Percentiles rank a stretch among this genome's conserved stretches.
These are phyloP conservation scores for Aldrovandia affinis DNA, from an alignment of 2,797 vertebrate genomes.

Conservation along the genomic window DNA sequence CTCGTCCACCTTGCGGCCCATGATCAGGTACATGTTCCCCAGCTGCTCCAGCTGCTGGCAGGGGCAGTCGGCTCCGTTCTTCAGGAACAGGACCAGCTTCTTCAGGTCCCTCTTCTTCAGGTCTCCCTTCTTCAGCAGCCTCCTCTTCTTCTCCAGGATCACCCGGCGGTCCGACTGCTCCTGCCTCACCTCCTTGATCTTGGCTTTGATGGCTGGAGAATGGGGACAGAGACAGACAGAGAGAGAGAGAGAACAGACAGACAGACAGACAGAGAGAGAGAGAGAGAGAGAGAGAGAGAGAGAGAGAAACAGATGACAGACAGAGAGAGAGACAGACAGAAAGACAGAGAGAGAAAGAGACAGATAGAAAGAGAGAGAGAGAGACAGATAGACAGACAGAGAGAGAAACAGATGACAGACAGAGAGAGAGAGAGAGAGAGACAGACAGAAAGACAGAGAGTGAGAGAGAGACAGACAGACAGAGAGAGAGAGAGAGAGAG, in stretches of 20 bases:
- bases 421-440: too few species aligned
- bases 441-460: not conserved
- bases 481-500: too few species aligned
- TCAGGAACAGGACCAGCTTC: constrained; percentile 88
- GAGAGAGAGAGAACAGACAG: too few species aligned
- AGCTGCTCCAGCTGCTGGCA: constrained; percentile 95
- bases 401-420: not conserved
- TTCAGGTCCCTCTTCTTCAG: constrained; percentile 92
- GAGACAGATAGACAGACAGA: too few species aligned
- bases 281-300: too few species aligned
- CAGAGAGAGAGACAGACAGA: too few species aligned
- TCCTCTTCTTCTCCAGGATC: constrained; percentile 87
- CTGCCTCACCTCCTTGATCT: constrained; percentile 91
- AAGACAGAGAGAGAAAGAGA: too few species aligned
- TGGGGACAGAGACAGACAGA: not conserved
- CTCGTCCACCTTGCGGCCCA: constrained; percentile 93
- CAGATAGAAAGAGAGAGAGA: too few species aligned
- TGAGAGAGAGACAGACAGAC: too few species aligned
- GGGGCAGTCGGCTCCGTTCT: constrained; percentile 94
- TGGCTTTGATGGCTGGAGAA: constrained; percentile 88
- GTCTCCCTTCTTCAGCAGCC: constrained; percentile 83
- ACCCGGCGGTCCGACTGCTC: constrained; percentile 91
- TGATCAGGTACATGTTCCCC: constrained; percentile 86
- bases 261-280: too few species aligned
- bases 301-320: too few species aligned